Conservation (phyloP, 2,113 vertebrate genomes). For the Urocynchramus pylzowi region DNA sequence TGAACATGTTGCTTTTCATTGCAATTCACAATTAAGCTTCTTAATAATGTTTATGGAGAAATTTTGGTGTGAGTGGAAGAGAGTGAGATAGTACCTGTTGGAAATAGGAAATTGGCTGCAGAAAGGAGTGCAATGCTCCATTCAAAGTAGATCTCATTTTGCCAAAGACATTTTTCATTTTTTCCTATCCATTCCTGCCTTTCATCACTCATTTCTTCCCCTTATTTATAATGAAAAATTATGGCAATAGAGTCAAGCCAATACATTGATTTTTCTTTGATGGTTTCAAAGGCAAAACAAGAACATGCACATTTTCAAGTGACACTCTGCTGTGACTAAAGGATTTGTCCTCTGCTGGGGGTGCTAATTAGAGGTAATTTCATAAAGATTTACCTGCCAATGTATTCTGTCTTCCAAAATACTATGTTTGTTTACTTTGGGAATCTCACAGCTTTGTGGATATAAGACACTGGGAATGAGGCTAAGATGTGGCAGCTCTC, state of each 20-base stretch:
- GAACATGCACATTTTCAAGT: neutral
- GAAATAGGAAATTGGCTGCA: neutral
- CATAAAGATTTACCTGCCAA: conserved; percentile 17
- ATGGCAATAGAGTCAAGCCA: neutral
- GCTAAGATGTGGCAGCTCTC: neutral
- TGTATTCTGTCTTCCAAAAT: neutral
- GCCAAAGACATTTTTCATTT: neutral
- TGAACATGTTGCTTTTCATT: neutral
- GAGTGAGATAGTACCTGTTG: neutral
- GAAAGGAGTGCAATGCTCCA: neutral
- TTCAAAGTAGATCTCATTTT: neutral
- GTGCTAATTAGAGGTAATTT: conserved; percentile 43
- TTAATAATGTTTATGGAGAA: neutral
- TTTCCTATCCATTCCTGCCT: neutral
- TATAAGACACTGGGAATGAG: neutral
- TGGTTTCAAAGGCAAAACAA: neutral
- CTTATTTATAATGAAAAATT: neutral
- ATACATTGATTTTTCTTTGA: neutral
- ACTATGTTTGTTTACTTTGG: neutral
- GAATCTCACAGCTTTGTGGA: neutral
- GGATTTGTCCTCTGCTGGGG: neutral
- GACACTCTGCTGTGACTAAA: neutral
- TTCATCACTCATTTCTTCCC: neutral
- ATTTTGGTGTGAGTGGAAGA: neutral
- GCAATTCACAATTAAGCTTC: neutral